Base-by-base conservation (phyloP, 2,888 invertebrate genomes). In the Ceriagrion tenellum region DNA sequence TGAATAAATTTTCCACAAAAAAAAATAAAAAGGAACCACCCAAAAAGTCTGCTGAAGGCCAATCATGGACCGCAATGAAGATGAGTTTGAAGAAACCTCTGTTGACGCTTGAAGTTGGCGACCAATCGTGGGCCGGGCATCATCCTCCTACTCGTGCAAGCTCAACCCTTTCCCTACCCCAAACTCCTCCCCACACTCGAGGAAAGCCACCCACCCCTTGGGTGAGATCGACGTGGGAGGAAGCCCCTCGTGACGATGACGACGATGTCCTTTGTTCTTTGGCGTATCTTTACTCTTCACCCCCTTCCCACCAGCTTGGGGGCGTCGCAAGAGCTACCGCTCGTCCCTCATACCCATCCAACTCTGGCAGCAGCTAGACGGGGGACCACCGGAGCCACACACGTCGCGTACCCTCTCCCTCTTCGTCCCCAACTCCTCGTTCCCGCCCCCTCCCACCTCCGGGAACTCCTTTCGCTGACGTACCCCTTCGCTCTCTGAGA, bases 401-500 rank as follows among this genome's bases (percentile, higher is more conserved):
- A 81, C 81, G 81, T 81, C 81, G 81, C 35, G 81, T 35, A 81
- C 81, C 30, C 81, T 47, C 47, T 35, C 16, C 81, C 81, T 69
- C 23, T 35, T 59, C n/a, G n/a, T n/a, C n/a, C 63, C 40, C 40
- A 40, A 40, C 23, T 20, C 91, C 35, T 2, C 63, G 8, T 20
- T 40, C 88, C 10, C 81, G 10, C 8, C 88, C 26, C 89, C 55
- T 20, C 89, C 89, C 20, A 47, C 55, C 59, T 18, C 47, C 93
- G 69, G 69, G 55, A 69, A 69, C 63, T 56, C 69, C 93, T 74
- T 93, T 93, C 74, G 93, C 69, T 93, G 69, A 93, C 93, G 91
- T 91, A 91, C 93, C 93, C 81, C 69, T 6, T 47, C 47, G 2
- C 69, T 69, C 69, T 40, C 56, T 91, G 63, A 93, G 69, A 93